Evolutionary conservation across 2,888 invertebrate genomes (phyloP).

Genomic region (Agelastica alni): DNA sequence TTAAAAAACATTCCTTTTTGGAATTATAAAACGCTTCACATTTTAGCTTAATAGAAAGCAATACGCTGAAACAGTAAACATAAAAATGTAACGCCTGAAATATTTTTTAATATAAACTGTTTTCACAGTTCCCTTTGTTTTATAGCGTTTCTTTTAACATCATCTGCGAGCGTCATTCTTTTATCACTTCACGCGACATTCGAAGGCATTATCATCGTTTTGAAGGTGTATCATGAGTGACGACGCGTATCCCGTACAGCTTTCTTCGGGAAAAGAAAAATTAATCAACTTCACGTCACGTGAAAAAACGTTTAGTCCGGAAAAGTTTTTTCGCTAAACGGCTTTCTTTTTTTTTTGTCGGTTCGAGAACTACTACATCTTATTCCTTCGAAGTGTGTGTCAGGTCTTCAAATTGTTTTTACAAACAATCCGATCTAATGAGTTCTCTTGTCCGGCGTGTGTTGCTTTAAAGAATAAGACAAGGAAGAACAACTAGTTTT

Average conservation of each 20-base stretch:
- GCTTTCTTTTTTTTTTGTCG: constrained; percentile 14
- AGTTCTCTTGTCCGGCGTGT: constrained; percentile 21
- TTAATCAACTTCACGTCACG: constrained; percentile 27
- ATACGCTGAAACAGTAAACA: too few species aligned
- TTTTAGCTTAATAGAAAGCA: too few species aligned
- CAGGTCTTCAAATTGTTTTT: constrained; percentile 26
- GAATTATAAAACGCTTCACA: too few species aligned
- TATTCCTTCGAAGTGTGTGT: constrained; percentile 18
- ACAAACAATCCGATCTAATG: constrained; percentile 28
- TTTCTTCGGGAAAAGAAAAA: constrained; percentile 11
- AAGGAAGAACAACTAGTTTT: constrained; percentile 6
- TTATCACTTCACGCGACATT: constrained; percentile 14
- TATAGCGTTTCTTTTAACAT: neutral
- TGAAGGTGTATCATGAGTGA: neutral
- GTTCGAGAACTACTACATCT: constrained; percentile 17
- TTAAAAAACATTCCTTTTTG: too few species aligned
- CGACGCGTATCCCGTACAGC: neutral
- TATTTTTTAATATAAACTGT: too few species aligned
- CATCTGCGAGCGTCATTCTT: constrained; percentile 1
- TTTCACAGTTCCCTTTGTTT: neutral
- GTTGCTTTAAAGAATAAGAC: neutral
- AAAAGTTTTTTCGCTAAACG: constrained; percentile 19
- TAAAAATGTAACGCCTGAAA: too few species aligned
- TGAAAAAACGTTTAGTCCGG: constrained; percentile 16
- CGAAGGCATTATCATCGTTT: neutral